phyloP scores from a whole-genome alignment of 2,797 vertebrate species.

The Tragelaphus eurycerus region DNA sequence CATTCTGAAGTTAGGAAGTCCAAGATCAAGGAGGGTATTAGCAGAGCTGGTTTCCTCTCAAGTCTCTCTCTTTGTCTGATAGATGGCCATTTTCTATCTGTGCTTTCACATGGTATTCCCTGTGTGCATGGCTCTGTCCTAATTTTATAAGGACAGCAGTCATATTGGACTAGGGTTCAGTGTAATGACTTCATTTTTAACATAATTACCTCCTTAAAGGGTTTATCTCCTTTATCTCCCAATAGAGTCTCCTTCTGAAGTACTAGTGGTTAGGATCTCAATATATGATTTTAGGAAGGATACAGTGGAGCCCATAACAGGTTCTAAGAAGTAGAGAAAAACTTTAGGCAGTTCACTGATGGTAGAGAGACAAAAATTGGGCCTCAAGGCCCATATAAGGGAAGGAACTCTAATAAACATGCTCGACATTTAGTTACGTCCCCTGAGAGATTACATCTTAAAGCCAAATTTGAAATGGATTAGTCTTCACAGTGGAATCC shows the following conservation, averaged over 20 bases:
- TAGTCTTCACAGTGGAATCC: neutral
- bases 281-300: neutral
- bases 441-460: neutral
- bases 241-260: neutral
- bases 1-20: neutral
- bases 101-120: neutral
- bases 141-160: neutral
- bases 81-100: neutral
- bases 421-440: neutral
- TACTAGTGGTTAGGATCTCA: neutral
- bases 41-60: neutral
- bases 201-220: neutral
- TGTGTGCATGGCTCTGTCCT: neutral
- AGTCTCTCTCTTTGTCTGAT: neutral
- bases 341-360: neutral
- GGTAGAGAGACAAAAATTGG: neutral
- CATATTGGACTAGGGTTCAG: neutral
- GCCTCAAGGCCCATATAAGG: neutral
- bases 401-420: neutral
- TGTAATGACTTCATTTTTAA: neutral
- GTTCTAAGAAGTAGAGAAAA: neutral
- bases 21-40: neutral
- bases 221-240: neutral
- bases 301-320: neutral
- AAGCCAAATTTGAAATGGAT: neutral